A percentile compares a stretch with the other conserved stretches of the same genome.
Conservation (phyloP, 1,140 invertebrate genomes). For the Penaeus vannamei region DNA sequence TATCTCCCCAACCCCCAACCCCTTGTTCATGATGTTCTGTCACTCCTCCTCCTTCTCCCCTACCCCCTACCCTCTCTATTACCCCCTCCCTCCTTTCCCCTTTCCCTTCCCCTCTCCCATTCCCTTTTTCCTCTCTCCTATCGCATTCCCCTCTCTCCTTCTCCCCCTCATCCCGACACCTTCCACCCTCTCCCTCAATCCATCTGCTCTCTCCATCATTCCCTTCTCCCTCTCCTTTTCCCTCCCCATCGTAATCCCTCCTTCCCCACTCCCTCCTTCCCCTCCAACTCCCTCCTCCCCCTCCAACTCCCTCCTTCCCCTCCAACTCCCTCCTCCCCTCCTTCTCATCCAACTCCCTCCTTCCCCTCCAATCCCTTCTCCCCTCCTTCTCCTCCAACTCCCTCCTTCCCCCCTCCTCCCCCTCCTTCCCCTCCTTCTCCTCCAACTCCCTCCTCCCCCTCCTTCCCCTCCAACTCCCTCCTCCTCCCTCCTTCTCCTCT, state of each 20-base stretch:
- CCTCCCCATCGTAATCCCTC: not conserved
- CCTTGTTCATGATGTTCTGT: too few species aligned
- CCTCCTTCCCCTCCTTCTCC: not conserved
- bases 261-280: not conserved
- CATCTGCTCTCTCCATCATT: not conserved
- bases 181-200: not conserved
- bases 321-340: not conserved
- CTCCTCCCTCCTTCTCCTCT: not conserved
- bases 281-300: not conserved
- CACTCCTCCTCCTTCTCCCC: too few species aligned
- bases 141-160: not conserved
- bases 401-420: not conserved
- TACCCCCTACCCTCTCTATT: too few species aligned
- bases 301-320: not conserved
- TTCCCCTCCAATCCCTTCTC: not conserved
- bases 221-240: not conserved
- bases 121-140: too few species aligned
- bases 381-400: not conserved
- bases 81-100: too few species aligned
- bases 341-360: not conserved
- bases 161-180: not conserved
- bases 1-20: too few species aligned
- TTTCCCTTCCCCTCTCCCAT: too few species aligned
- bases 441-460: too few species aligned
- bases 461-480: too few species aligned